Percentiles rank a stretch among this genome's conserved stretches.
Conservation (phyloP, 2,113 vertebrate species). For the Pseudonaja textilis region DNA sequence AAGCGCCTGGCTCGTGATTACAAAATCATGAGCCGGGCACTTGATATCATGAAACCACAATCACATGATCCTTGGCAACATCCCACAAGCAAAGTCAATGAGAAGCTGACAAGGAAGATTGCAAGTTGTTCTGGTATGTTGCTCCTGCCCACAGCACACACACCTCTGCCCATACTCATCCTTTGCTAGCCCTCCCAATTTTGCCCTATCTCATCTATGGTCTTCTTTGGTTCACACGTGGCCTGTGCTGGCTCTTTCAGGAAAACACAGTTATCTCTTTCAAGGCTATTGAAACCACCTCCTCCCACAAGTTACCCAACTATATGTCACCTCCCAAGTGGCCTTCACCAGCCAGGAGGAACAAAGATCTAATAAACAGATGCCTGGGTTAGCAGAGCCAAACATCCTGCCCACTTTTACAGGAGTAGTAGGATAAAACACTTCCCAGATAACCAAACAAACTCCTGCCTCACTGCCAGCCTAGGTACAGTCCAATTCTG, state of each 20-base stretch:
- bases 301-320: not conserved
- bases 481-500: not conserved
- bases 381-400: not conserved
- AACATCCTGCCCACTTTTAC: not conserved
- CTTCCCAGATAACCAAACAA: not conserved
- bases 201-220: not conserved
- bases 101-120: not conserved
- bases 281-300: not conserved
- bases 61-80: not conserved
- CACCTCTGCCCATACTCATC: not conserved
- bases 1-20: not conserved
- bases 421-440: not conserved
- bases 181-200: not conserved
- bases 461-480: not conserved
- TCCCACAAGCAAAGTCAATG: not conserved
- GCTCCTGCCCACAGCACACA: not conserved
- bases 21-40: not conserved
- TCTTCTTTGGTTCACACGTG: not conserved
- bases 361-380: not conserved
- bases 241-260: not conserved
- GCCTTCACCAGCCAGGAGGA: not conserved
- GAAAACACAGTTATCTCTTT: not conserved
- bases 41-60: not conserved
- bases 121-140: not conserved
- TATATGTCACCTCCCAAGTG: not conserved